Percentiles rank a stretch among this genome's conserved stretches.
Evolutionary conservation across 2,113 vertebrate species (phyloP).

Genomic region (Chrysemys picta): DNA sequence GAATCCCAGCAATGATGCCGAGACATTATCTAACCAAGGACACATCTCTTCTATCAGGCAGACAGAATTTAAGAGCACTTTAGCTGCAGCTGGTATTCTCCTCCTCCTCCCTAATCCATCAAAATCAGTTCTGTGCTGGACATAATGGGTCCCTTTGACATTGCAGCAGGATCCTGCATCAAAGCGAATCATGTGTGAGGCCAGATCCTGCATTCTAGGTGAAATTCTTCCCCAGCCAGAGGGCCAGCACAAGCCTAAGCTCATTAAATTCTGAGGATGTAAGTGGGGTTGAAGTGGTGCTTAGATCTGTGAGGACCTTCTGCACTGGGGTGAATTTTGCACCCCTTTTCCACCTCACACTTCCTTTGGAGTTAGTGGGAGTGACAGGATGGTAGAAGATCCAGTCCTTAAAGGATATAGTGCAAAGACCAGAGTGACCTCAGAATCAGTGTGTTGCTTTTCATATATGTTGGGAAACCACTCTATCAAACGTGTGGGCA

Average conservation of each 20-base stretch:
- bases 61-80: background rate
- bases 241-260: background rate
- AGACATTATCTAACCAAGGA: background rate
- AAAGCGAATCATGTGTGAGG: background rate
- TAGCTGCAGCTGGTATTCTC: background rate
- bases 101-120: background rate
- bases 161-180: background rate
- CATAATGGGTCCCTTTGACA: background rate
- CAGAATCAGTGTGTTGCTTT: background rate
- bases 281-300: background rate
- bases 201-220: background rate
- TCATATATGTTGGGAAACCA: background rate
- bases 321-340: background rate
- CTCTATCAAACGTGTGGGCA: background rate
- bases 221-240: background rate
- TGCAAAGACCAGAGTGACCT: background rate
- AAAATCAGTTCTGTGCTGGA: background rate
- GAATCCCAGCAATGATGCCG: background rate
- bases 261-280: background rate
- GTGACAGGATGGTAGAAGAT: background rate
- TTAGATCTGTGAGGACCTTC: background rate
- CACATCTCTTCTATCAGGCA: background rate
- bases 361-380: background rate
- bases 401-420: background rate
- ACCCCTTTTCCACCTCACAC: background rate